Evolutionary conservation across 2,113 vertebrate genomes (phyloP).

Genomic region (Scomber japonicus): DNA sequence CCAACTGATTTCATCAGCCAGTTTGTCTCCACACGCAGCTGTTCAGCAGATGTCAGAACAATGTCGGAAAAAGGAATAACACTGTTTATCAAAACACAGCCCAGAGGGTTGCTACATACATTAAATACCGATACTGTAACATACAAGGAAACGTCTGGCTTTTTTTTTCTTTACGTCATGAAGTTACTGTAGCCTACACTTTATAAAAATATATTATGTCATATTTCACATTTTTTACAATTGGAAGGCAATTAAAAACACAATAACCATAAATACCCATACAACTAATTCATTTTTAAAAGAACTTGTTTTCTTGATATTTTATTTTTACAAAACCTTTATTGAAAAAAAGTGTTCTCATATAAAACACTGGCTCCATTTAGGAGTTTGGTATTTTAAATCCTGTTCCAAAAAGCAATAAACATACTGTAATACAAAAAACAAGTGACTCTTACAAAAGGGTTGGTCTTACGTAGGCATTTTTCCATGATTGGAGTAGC

Average conservation of each 20-base stretch:
- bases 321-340: slow-evolving; percentile 50
- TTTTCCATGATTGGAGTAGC: slow-evolving; percentile 66
- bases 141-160: slow-evolving; percentile 59
- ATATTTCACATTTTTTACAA: slow-evolving; percentile 74
- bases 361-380: slow-evolving; percentile 68
- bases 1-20: neutral
- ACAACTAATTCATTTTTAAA: slow-evolving; percentile 49
- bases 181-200: slow-evolving; percentile 55
- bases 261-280: slow-evolving; percentile 65
- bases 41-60: slow-evolving; percentile 47
- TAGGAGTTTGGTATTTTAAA: slow-evolving; percentile 59
- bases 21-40: slow-evolving; percentile 30
- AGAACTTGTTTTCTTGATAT: slow-evolving; percentile 21
- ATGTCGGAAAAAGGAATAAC: slow-evolving; percentile 50
- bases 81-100: slow-evolving; percentile 62
- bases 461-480: slow-evolving; percentile 73
- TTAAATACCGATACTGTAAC: slow-evolving; percentile 69
- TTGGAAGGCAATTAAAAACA: slow-evolving; percentile 80
- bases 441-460: slow-evolving; percentile 69
- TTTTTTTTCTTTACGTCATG: slow-evolving; percentile 48
- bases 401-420: slow-evolving; percentile 48
- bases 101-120: slow-evolving; percentile 50
- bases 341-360: slow-evolving; percentile 57
- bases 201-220: slow-evolving; percentile 81
- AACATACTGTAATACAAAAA: slow-evolving; percentile 56